phyloP scores from a whole-genome alignment of 1,140 invertebrate species.

The Probaryconus sp. region DNA sequence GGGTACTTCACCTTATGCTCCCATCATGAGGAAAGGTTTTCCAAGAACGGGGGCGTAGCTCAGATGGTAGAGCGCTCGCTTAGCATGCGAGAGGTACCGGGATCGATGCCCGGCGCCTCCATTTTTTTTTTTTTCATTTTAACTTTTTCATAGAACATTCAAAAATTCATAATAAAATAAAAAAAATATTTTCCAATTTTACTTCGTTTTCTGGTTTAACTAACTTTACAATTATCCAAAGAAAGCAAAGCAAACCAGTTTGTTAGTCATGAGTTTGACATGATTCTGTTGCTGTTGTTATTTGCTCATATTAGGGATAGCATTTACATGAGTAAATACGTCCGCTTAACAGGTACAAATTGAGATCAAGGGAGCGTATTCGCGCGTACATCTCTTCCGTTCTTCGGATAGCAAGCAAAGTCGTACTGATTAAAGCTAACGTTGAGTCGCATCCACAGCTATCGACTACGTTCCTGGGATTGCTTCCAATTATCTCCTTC shows the following conservation, averaged over 20 bases:
- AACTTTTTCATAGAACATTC: too few relatives aligned
- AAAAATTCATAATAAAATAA: too few relatives aligned
- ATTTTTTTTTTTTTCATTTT: slow-evolving; percentile 68
- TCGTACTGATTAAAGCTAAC: slow-evolving; percentile 41
- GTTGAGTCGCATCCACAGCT: slow-evolving; percentile 17
- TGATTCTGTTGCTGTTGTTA: slow-evolving; percentile 9
- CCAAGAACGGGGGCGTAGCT: slow-evolving; percentile 88
- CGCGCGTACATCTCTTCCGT: slow-evolving; percentile 35
- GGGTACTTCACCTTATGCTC: too few relatives aligned
- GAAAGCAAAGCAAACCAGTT: too few relatives aligned
- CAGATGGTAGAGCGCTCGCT: slow-evolving; percentile 92
- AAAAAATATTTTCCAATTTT: too few relatives aligned
- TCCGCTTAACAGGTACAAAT: slow-evolving; percentile 33
- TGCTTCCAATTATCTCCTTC: slow-evolving; percentile 55
- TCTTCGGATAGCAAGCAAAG: slow-evolving; percentile 25
- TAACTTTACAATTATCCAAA: too few relatives aligned
- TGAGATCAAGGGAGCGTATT: slow-evolving; percentile 49
- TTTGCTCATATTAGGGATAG: slow-evolving; percentile 32
- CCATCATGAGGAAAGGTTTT: too few relatives aligned
- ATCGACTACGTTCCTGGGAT: slow-evolving; percentile 38
- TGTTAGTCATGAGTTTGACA: too few relatives aligned
- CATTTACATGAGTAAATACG: slow-evolving; percentile 52
- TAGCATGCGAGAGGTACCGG: slow-evolving; percentile 91
- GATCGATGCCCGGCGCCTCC: slow-evolving; percentile 89
- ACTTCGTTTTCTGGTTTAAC: too few relatives aligned